These are phyloP conservation scores for Tragelaphus buxtoni DNA, from an alignment of 2,113 vertebrate genomes.

Conservation along the genomic window DNA sequence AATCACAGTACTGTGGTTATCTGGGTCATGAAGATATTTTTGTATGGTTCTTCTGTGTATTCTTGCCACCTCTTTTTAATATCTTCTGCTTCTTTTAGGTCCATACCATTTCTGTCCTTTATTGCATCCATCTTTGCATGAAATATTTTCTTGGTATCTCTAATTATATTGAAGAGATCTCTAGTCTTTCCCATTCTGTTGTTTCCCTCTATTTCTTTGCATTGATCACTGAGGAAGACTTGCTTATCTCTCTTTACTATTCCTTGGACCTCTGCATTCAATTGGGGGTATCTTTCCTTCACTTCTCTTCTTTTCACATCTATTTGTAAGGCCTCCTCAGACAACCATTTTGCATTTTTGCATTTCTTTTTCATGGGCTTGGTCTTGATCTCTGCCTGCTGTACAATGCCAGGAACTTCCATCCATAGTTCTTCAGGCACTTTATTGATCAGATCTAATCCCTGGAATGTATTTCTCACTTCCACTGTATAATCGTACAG, in stretches of 20 bases:
- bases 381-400: neutral
- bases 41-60: neutral
- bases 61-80: neutral
- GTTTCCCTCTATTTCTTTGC: neutral
- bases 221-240: neutral
- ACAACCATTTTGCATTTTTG: neutral
- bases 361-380: neutral
- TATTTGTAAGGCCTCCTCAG: neutral
- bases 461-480: neutral
- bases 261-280: neutral
- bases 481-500: rapidly evolving
- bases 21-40: neutral
- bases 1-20: neutral
- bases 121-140: neutral
- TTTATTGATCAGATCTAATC: rapidly evolving
- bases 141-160: neutral
- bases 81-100: neutral
- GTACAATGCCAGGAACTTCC: neutral
- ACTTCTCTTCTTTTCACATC: neutral
- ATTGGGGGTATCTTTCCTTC: neutral
- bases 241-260: neutral
- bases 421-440: neutral
- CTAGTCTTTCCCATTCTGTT: neutral
- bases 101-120: neutral
- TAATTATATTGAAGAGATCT: neutral